Percentiles rank a stretch among this genome's conserved stretches.
phyloP scores from a whole-genome alignment of 2,113 vertebrate genomes.

The Lampris incognitus region DNA sequence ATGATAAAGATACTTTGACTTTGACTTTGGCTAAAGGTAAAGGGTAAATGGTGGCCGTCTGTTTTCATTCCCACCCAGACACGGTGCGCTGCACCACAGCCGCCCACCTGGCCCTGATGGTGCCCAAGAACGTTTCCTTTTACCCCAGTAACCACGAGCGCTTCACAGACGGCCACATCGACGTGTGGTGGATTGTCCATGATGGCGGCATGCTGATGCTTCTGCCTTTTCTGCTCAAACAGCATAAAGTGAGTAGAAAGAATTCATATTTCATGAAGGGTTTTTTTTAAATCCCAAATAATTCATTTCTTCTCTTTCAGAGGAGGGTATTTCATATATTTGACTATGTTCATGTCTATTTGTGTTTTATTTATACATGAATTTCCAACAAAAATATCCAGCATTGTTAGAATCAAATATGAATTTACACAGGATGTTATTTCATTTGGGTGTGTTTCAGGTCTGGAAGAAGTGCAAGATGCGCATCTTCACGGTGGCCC shows the following conservation, averaged over 20 bases:
- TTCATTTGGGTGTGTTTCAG: conserved; percentile 69
- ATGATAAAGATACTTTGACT: too few species aligned
- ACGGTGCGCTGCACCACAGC: conserved; percentile 97
- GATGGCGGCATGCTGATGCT: conserved; percentile 99
- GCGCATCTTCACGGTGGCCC: conserved; percentile 98
- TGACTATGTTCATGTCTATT: too few species aligned
- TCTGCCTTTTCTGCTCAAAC: conserved; percentile 95
- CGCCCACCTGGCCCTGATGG: conserved; percentile 94
- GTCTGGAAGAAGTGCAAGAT: conserved; percentile 98
- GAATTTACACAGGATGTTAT: neutral
- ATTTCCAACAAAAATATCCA: too few species aligned
- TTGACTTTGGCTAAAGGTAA: neutral
- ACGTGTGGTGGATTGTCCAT: conserved; percentile 99
- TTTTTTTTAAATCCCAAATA: neutral
- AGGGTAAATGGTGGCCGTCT: neutral
- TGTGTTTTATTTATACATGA: too few species aligned
- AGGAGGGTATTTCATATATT: too few species aligned
- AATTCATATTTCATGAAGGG: neutral
- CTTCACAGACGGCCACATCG: conserved; percentile 95
- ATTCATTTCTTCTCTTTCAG: too few species aligned
- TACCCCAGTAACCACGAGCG: conserved; percentile 98
- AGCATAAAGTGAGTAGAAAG: conserved; percentile 89
- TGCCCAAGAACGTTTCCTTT: conserved; percentile 98
- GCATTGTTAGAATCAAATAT: neutral
- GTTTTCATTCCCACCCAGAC: conserved; percentile 77